Conservation (phyloP, 1,140 invertebrate genomes). For the Pseudomyrmex concolor region DNA sequence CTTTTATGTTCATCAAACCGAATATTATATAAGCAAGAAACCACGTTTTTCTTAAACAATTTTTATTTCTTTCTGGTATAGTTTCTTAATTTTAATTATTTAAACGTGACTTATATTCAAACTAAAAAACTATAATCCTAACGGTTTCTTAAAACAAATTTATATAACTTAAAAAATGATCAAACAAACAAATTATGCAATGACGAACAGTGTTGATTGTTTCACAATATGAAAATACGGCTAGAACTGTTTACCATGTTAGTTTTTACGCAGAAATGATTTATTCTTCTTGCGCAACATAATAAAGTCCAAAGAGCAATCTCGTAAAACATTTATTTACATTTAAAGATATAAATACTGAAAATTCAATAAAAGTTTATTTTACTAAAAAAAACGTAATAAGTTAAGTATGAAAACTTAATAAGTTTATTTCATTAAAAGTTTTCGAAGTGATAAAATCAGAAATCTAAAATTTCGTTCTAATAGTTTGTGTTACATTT, state of each 20-base stretch:
- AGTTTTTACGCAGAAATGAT: slow-evolving; percentile 8
- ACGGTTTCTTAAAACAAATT: not conserved
- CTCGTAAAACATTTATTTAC: not conserved
- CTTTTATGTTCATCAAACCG: not conserved
- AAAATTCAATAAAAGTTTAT: not conserved
- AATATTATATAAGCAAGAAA: not conserved
- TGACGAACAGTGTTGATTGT: not conserved
- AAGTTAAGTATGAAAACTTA: too few species aligned
- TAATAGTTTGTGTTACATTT: not conserved
- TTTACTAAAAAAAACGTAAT: not conserved
- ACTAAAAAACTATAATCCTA: not conserved
- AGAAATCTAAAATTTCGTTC: not conserved
- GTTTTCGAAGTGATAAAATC: not conserved
- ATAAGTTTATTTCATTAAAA: too few species aligned
- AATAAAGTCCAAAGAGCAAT: slow-evolving; percentile 30
- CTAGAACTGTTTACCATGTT: not conserved
- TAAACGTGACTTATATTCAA: too few species aligned
- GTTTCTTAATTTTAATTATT: not conserved
- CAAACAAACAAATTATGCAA: not conserved
- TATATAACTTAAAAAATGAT: too few species aligned
- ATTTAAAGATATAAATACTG: too few species aligned
- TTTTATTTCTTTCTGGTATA: not conserved
- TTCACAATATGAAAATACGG: not conserved
- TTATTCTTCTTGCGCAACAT: slow-evolving; percentile 28
- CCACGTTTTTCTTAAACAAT: not conserved